Conservation (phyloP, 2,888 invertebrate species). For the Eurytoma californica region DNA sequence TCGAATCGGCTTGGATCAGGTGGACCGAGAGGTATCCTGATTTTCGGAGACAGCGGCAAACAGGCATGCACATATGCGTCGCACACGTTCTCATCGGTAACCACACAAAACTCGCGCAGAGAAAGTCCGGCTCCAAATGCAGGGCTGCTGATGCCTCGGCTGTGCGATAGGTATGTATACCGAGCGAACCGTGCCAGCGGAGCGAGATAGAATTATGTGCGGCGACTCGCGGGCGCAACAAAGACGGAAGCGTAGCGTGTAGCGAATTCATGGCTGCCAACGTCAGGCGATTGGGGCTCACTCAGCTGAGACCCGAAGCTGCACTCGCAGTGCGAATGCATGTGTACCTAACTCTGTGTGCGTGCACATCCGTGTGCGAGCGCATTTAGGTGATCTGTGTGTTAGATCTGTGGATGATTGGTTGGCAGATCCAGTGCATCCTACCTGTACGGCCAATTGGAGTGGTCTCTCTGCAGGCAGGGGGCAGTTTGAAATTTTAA, state of each 20-base stretch:
- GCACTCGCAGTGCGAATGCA: not conserved
- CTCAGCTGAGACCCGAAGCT: not conserved
- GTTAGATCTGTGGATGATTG: not conserved
- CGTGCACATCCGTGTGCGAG: not conserved
- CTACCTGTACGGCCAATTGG: too few species aligned
- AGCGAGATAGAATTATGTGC: not conserved
- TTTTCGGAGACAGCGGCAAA: not conserved
- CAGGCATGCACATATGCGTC: not conserved
- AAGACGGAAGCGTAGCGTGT: conserved; percentile 1
- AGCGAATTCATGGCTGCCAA: not conserved
- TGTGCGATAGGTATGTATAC: not conserved
- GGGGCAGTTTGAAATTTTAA: too few species aligned
- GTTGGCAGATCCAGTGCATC: not conserved
- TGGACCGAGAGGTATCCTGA: not conserved
- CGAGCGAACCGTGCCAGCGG: not conserved
- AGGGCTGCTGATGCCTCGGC: not conserved
- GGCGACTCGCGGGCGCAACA: not conserved
- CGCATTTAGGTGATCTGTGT: not conserved
- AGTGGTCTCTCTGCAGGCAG: too few species aligned
- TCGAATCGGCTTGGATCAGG: not conserved
- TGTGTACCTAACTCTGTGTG: not conserved
- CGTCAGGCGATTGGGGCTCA: not conserved
- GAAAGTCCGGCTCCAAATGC: conserved; percentile 35
- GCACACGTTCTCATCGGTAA: not conserved
- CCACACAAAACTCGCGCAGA: not conserved